Conservation (phyloP, 2,888 invertebrate species). For the Chouioia cunea region DNA sequence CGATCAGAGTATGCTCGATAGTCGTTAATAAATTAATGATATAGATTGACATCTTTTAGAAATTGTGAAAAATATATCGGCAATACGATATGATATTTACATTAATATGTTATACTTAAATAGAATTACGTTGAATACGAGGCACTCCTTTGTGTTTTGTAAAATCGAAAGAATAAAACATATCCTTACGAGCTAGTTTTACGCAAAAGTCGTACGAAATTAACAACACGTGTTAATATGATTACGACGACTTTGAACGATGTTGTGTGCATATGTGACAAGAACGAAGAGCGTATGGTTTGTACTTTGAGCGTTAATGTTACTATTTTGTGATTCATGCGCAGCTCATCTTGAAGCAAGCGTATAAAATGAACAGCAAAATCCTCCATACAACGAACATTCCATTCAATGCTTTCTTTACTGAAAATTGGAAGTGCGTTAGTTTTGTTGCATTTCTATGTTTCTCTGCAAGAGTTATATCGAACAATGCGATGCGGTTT, state of each 20-base stretch:
- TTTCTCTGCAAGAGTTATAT: background rate
- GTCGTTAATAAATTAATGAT: slow-evolving; percentile 38
- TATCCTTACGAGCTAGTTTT: slow-evolving; percentile 38
- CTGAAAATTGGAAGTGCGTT: slow-evolving; percentile 23
- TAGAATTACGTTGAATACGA: slow-evolving; percentile 13
- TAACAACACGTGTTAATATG: slow-evolving; percentile 41
- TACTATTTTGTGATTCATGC: slow-evolving; percentile 39
- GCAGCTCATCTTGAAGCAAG: slow-evolving; percentile 25
- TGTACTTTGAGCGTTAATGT: slow-evolving; percentile 20
- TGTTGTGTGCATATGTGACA: slow-evolving; percentile 19
- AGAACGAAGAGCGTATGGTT: slow-evolving; percentile 13
- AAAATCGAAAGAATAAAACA: slow-evolving; percentile 38
- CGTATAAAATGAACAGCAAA: slow-evolving; percentile 34
- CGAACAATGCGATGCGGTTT: background rate
- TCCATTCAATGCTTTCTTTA: slow-evolving; percentile 35
- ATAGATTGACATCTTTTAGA: slow-evolving; percentile 26
- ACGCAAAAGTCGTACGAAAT: slow-evolving; percentile 34
- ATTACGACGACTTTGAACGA: slow-evolving; percentile 1
- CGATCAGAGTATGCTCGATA: slow-evolving; percentile 31
- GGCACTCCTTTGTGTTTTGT: slow-evolving; percentile 18
- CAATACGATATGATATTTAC: slow-evolving; percentile 13
- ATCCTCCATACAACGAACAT: slow-evolving; percentile 44
- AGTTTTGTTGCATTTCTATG: slow-evolving; percentile 23
- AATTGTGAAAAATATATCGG: slow-evolving; percentile 22
- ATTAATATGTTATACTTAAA: slow-evolving; percentile 29